Percentiles rank a stretch among this genome's conserved stretches.
Evolutionary conservation across 2,797 vertebrate genomes (phyloP).

Genomic region (Amblyraja radiata): DNA sequence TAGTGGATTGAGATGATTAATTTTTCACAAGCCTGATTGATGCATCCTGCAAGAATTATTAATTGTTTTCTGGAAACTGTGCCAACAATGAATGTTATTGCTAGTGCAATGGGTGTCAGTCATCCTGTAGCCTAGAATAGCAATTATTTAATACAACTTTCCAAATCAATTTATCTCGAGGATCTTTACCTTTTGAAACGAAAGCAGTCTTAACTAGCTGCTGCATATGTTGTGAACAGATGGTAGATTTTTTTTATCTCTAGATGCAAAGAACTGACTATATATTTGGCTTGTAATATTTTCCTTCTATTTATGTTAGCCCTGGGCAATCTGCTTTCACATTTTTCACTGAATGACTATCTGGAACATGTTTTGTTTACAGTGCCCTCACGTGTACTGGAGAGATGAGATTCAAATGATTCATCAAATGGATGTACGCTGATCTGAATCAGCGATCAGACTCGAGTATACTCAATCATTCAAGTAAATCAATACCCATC

Average conservation of each 20-base stretch:
- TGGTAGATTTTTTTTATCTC: neutral
- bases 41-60: neutral
- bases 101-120: neutral
- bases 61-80: neutral
- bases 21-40: neutral
- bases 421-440: neutral
- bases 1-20: neutral
- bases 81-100: neutral
- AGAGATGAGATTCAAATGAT: neutral
- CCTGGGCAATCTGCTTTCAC: neutral
- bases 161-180: neutral
- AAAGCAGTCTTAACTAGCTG: neutral
- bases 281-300: neutral
- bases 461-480: too few relatives aligned
- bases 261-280: neutral
- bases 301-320: conserved; percentile 1
- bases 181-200: neutral
- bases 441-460: too few relatives aligned
- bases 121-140: too few relatives aligned
- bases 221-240: conserved; percentile 4
- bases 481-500: too few relatives aligned
- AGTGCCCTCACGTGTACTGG: too few relatives aligned
- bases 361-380: neutral
- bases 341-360: neutral
- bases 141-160: neutral